Conservation (phyloP, 2,113 vertebrate genomes). For the Eonycteris spelaea region DNA sequence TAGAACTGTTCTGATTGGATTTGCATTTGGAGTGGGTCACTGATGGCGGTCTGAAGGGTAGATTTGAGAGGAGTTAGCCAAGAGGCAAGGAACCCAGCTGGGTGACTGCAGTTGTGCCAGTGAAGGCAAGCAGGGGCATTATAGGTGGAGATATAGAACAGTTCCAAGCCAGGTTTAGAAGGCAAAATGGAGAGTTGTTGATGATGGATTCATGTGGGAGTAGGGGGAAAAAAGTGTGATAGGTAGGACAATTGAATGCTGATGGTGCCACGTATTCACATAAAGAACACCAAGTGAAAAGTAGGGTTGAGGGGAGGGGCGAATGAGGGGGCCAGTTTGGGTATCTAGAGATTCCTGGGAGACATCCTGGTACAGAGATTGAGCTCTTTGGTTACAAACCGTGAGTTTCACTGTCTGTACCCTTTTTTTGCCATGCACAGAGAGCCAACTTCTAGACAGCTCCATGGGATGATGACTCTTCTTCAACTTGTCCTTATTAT, state of each 20-base stretch:
- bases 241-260: not conserved
- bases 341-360: not conserved
- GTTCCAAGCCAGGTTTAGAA: not conserved
- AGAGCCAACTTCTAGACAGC: not conserved
- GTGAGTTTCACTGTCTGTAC: too few species aligned
- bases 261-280: not conserved
- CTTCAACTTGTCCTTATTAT: not conserved
- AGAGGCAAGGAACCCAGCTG: not conserved
- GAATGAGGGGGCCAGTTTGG: not conserved
- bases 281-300: not conserved
- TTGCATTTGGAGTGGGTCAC: not conserved
- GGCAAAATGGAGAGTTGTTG: not conserved
- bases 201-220: too few species aligned
- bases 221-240: not conserved
- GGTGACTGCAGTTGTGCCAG: too few species aligned
- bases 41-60: not conserved
- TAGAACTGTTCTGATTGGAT: not conserved
- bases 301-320: not conserved
- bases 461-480: not conserved
- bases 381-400: not conserved
- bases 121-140: not conserved
- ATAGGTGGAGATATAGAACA: not conserved
- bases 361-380: not conserved
- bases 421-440: too few species aligned
- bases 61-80: not conserved